These are phyloP conservation scores for Acrobasis repandana DNA, from an alignment of 2,888 invertebrate species.

Conservation along the genomic window DNA sequence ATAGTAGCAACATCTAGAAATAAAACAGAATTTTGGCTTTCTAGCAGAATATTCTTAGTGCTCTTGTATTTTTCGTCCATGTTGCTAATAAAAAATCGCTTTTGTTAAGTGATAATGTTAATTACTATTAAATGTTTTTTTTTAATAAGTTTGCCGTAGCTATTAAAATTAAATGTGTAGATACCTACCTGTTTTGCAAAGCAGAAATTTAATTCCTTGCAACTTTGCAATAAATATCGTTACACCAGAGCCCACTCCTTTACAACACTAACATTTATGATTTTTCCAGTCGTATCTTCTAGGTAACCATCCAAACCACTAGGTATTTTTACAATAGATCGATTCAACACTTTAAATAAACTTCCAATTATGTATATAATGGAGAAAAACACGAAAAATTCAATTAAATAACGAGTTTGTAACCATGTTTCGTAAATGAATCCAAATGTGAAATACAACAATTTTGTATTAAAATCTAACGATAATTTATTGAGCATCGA, in stretches of 20 bases:
- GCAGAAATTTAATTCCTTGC: constrained; percentile 6
- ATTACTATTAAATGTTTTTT: no score
- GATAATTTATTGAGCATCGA: neutral
- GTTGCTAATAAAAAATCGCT: no score
- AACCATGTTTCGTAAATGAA: neutral
- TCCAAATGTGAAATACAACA: neutral
- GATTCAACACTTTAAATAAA: constrained; percentile 2
- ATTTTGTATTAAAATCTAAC: neutral
- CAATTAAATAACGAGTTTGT: neutral
- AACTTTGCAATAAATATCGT: constrained; percentile 8
- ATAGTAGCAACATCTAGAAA: no score
- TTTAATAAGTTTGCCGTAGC: no score
- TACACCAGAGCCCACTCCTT: constrained; percentile 4
- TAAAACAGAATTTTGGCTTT: no score
- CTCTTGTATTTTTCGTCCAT: no score
- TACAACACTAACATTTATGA: neutral
- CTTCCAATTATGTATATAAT: constrained; percentile 9
- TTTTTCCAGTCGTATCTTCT: neutral
- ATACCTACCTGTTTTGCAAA: constrained; percentile 6
- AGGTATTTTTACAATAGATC: neutral
- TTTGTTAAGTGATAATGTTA: no score
- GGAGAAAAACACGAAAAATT: constrained; percentile 2
- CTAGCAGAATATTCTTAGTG: no score
- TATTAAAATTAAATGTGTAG: no score
- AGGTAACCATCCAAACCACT: neutral